Evolutionary conservation across 2,888 invertebrate genomes (phyloP), one percentile per base, ranked within the genome.

Genomic region (Drosophila quasianomalipes): DNA sequence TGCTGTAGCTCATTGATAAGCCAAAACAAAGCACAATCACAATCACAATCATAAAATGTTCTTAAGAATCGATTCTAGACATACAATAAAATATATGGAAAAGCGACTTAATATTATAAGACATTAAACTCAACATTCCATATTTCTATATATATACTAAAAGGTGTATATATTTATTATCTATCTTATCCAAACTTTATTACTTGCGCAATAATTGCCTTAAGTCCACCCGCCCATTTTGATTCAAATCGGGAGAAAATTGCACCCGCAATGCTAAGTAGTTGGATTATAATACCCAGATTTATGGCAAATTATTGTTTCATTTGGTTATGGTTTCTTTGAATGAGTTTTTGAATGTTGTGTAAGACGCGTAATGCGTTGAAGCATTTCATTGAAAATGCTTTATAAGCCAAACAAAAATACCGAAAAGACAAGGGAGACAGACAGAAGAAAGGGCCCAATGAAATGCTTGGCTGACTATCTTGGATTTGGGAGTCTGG

Each of bases 381-480:
- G 39, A 60, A 41, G 69, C 77, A 72, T 76, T 76, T 70, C 58
- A 58, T 61, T 62, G 62, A 63, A 60, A 64, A 55, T 44, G 47
- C 30, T 73, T 49, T 35, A 33, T 57, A 68, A 74, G 61, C 55
- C 61, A 47, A 35, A 53, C 55, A 33, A 41, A 47, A 55, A 47
- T 44, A 35, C 22, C 35, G 49, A 49, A 76, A 72, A 77, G 49
- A 47, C 39, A 39, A 30, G 4, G 19, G 26, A 37, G 37, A 39
- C 31, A 39, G 47, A 35, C 31, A 19, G 72, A 89, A 78, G 82
- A 89, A 84, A 86, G 87, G 89, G 82, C 74, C 71, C 26, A 35
- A 83, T 69, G 73, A 83, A 83, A 86, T 85, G 85, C 60, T 78
- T 79, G 65, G 52, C 63, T 81, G 74, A 26, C 30, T 51, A 41